Conservation (phyloP, 2,113 vertebrate species). For the Oceanodroma tethys region DNA sequence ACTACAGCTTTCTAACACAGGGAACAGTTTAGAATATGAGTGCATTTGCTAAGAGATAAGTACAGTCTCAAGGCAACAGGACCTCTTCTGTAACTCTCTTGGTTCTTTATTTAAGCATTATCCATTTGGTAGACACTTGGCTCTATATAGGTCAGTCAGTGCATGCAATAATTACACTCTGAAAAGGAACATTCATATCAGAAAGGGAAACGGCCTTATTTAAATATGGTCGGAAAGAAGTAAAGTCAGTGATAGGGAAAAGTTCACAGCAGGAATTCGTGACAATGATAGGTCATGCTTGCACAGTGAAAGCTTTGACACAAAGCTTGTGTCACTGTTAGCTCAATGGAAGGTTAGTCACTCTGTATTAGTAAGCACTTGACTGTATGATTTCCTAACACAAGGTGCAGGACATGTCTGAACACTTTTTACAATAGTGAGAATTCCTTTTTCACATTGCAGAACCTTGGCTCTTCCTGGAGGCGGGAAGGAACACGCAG, state of each 20-base stretch:
- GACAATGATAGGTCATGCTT: not conserved
- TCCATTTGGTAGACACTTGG: not conserved
- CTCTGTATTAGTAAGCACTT: constrained; percentile 14
- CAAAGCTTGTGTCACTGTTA: constrained; percentile 9
- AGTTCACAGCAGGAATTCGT: not conserved
- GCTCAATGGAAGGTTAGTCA: constrained; percentile 37
- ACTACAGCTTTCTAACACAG: not conserved
- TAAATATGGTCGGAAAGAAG: not conserved
- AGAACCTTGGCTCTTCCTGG: not conserved
- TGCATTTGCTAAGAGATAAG: not conserved
- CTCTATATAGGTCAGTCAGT: not conserved
- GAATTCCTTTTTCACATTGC: constrained; percentile 16
- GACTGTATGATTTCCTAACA: constrained; percentile 34
- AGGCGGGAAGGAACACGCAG: not conserved
- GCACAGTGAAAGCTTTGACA: constrained; percentile 36
- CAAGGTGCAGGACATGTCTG: constrained; percentile 32
- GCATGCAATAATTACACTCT: not conserved
- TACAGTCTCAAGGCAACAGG: not conserved
- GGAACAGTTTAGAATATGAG: not conserved
- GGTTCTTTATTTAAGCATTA: not conserved
- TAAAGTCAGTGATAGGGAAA: not conserved
- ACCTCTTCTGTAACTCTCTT: not conserved
- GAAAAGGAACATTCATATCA: not conserved
- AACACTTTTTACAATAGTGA: constrained; percentile 37
- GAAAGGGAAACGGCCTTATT: not conserved